These are phyloP conservation scores for Timema podura DNA, from an alignment of 2,888 invertebrate species.

Conservation along the genomic window DNA sequence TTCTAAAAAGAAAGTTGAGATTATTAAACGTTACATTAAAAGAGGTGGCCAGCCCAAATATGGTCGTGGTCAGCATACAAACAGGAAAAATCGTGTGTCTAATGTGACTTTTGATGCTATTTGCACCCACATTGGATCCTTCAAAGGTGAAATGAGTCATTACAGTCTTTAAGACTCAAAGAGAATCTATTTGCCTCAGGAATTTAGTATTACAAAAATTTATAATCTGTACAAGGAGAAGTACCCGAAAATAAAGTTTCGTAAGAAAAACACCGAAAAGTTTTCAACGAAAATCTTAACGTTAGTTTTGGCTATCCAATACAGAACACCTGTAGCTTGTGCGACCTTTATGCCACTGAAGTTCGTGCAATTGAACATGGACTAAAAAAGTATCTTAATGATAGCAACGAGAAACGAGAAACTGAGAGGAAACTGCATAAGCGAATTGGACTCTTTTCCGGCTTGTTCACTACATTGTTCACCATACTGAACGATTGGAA, in stretches of 20 bases:
- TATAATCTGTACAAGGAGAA: no score
- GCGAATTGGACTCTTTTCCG: conserved; percentile 6
- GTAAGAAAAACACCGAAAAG: not conserved
- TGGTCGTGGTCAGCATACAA: not conserved
- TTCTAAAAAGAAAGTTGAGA: not conserved
- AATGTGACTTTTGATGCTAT: not conserved
- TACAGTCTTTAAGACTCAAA: not conserved
- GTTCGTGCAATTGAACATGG: not conserved
- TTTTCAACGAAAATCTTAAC: not conserved
- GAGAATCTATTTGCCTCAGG: not conserved
- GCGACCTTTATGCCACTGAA: not conserved
- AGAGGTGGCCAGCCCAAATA: not conserved
- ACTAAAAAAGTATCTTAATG: not conserved
- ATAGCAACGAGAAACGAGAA: no score
- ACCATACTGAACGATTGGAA: not conserved
- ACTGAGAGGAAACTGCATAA: not conserved
- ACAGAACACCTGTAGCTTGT: not conserved
- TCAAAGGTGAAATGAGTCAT: not conserved
- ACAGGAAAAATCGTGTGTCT: not conserved
- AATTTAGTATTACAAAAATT: no score
- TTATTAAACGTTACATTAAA: not conserved
- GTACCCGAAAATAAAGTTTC: not conserved
- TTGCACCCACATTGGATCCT: not conserved
- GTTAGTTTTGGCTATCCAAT: conserved; percentile 5
- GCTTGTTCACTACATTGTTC: conserved; percentile 4